Evolutionary conservation across 2,888 invertebrate genomes (phyloP).

Genomic region (Pogonocherus hispidulus): DNA sequence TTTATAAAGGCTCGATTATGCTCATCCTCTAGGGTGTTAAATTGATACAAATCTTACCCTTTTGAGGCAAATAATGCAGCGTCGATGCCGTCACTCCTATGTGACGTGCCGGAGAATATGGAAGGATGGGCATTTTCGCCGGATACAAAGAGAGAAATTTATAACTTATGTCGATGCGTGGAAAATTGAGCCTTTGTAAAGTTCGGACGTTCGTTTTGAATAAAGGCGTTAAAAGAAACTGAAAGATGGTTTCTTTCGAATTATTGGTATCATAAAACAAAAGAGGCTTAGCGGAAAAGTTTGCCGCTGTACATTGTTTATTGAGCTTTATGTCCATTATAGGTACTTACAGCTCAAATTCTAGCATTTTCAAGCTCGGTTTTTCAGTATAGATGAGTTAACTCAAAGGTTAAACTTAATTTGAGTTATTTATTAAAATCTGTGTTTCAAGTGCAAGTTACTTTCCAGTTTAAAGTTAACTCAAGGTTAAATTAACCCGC

Average conservation of each 20-base stretch:
- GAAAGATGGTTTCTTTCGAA: not conserved
- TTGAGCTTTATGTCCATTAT: too few relatives aligned
- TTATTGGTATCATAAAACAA: slow-evolving; percentile 10
- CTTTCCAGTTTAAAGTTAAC: too few relatives aligned
- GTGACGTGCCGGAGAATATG: slow-evolving; percentile 17
- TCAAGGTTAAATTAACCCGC: too few relatives aligned
- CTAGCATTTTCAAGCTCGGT: too few relatives aligned
- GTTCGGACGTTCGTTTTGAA: slow-evolving; percentile 1
- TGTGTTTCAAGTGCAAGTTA: too few relatives aligned
- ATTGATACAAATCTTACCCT: slow-evolving; percentile 32
- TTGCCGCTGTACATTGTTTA: too few relatives aligned
- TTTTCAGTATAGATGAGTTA: too few relatives aligned
- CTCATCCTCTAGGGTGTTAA: slow-evolving; percentile 25
- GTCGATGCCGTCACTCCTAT: slow-evolving; percentile 16
- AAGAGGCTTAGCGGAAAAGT: too few relatives aligned
- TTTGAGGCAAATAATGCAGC: slow-evolving; percentile 27
- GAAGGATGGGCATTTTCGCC: slow-evolving; percentile 10
- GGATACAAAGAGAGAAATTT: slow-evolving; percentile 27
- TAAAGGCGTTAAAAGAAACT: slow-evolving; percentile 18
- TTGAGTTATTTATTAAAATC: too few relatives aligned
- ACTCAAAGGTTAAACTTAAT: too few relatives aligned
- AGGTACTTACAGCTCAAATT: too few relatives aligned
- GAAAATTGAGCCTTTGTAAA: slow-evolving; percentile 25
- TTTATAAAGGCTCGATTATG: slow-evolving; percentile 12
- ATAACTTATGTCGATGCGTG: slow-evolving; percentile 25